Evolutionary conservation across 2,797 vertebrate genomes (phyloP), one percentile per base, ranked within the genome.

Genomic region (Sebastes glaucus): DNA sequence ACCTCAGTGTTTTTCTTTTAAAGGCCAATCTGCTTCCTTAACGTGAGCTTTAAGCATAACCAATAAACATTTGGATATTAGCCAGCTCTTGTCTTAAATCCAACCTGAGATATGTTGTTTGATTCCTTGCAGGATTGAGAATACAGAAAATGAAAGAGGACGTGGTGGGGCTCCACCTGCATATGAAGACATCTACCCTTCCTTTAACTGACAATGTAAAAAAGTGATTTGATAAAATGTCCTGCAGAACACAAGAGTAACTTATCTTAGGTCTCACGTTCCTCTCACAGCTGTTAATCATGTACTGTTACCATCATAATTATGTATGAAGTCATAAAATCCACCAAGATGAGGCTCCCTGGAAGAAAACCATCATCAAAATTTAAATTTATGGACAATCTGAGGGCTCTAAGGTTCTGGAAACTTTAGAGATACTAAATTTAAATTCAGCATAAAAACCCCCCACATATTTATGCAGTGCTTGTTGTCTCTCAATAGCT

Each of bases 101-200:
- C 68, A 81, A 66, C 16, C 52, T 57, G 61, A 32, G 33, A 0
- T 67, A 18, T 69, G 49, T 52, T 33, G 28, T 78, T 53, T 70
- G 9, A 32, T 64, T 80, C 46, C 42, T 42, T 6, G 2, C 7
- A 91, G 88, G 68, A 3, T 1, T 1, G 65, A 63, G 75, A 74
- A 56, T 62, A 62, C 28, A 1, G 83, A 70, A 18, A 69, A 74
- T 0, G 63, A 82, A 20, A 38, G 71, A 33, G 57, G 77, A 62
- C 4, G 25, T 1, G 66, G 30, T 1, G 87, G 69, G 0, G 77
- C 79, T 56, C 95, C 94, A 83, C 94, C 95, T 81, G 88, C 89
- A 0, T 94, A 95, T 11, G 88, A 93, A 25, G 93, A 95, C 71
- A 74, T 95, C 62, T 91, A 73, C 74, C 84, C 88, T 1, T 62